A percentile compares a stretch with the other conserved stretches of the same genome.
Evolutionary conservation across 2,113 vertebrate genomes (phyloP).

Genomic region (Engraulis encrasicolus): DNA sequence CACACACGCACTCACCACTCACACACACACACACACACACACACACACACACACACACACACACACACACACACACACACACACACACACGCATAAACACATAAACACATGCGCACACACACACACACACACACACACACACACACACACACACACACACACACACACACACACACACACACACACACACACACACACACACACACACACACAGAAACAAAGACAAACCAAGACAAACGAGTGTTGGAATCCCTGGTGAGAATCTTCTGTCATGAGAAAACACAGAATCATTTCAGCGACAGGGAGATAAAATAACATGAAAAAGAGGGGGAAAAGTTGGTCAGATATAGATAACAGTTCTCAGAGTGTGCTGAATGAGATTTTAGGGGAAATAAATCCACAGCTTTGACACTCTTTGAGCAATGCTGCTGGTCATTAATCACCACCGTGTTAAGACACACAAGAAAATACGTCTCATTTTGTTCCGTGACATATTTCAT

Average conservation of each 20-base stretch:
- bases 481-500: not conserved
- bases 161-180: not conserved
- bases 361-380: not conserved
- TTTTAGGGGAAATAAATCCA: not conserved
- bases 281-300: not conserved
- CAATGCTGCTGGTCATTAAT: not conserved
- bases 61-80: not conserved
- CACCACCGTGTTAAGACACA: not conserved
- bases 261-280: not conserved
- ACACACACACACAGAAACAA: not conserved
- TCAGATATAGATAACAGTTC: slow-evolving; percentile 7
- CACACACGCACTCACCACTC: too few relatives aligned
- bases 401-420: not conserved
- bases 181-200: not conserved
- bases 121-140: not conserved
- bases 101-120: not conserved
- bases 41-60: not conserved
- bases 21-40: not conserved
- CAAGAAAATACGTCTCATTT: not conserved
- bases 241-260: not conserved
- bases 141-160: not conserved
- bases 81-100: not conserved
- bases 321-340: too few relatives aligned
- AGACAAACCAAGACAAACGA: not conserved
- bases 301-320: too few relatives aligned